Conservation (phyloP, 2,888 invertebrate species). For the Frankliniella fusca region DNA sequence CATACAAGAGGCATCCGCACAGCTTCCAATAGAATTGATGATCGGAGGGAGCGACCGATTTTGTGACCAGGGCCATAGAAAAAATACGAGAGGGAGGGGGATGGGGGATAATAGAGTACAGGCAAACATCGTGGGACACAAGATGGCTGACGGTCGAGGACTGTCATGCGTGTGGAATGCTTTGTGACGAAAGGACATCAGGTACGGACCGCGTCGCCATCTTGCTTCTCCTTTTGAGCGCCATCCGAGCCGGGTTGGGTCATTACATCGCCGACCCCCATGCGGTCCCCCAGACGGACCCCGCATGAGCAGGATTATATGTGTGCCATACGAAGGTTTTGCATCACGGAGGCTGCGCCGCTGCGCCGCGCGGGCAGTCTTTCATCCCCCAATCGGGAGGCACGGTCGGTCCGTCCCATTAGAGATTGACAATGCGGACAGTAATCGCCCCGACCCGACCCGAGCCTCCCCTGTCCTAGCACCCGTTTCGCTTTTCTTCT, state of each 20-base stretch:
- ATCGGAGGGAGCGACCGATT: background rate
- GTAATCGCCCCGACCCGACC: background rate
- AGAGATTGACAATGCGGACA: slow-evolving; percentile 16
- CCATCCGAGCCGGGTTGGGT: slow-evolving; percentile 4
- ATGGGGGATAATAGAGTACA: background rate
- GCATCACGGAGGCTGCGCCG: background rate
- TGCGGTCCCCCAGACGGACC: background rate
- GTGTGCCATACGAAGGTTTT: background rate
- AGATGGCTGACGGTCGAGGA: background rate
- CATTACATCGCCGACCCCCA: background rate
- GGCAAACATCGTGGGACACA: background rate
- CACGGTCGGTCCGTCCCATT: background rate
- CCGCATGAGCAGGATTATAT: background rate
- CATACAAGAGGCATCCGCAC: slow-evolving; percentile 16
- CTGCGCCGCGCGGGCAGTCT: background rate
- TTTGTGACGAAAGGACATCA: background rate
- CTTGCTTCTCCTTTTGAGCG: background rate
- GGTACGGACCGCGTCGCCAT: background rate
- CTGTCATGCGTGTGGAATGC: slow-evolving; percentile 9
- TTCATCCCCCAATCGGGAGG: background rate
- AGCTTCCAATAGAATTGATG: slow-evolving; percentile 9
- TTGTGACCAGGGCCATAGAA: background rate
- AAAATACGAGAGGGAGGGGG: background rate
- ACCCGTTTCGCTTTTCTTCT: background rate
- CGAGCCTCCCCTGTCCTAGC: background rate